Conservation (phyloP, 2,888 invertebrate genomes). For the Heterodera filipjevi region DNA sequence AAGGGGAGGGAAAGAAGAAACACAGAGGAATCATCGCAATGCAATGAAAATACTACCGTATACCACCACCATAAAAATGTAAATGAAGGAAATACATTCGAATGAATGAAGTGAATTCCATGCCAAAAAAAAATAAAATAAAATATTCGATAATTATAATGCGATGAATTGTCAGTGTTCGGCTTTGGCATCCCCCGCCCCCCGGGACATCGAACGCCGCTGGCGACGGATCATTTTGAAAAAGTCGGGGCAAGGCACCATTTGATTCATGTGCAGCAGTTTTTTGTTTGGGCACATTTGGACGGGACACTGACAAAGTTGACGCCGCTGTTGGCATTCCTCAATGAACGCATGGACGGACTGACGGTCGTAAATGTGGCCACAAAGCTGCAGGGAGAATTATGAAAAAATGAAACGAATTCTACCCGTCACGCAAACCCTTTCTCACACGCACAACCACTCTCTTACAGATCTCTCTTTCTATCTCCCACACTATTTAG, state of each 20-base stretch:
- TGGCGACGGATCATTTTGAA: constrained; percentile 22
- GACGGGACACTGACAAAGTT: constrained; percentile 40
- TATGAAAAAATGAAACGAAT: neutral
- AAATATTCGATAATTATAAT: neutral
- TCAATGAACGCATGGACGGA: neutral
- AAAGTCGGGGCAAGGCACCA: constrained; percentile 22
- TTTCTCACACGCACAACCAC: too few species aligned
- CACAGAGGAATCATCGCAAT: neutral
- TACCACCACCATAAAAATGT: too few species aligned
- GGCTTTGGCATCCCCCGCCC: neutral
- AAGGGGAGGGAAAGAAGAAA: neutral
- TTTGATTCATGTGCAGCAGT: constrained; percentile 26
- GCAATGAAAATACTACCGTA: neutral
- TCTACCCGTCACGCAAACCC: too few species aligned
- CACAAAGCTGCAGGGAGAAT: constrained; percentile 9
- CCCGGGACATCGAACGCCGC: neutral
- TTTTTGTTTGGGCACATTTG: constrained; percentile 37
- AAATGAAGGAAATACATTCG: neutral
- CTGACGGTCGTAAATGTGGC: constrained; percentile 26
- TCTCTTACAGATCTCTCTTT: too few species aligned
- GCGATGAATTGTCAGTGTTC: neutral
- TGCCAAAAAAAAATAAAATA: neutral
- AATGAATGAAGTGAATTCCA: neutral
- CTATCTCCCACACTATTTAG: too few species aligned
- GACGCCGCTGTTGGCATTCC: constrained; percentile 15